Evolutionary conservation across 2,113 vertebrate genomes (phyloP), one percentile per base, ranked within the genome.

Genomic region (Taurulus bubalis): DNA sequence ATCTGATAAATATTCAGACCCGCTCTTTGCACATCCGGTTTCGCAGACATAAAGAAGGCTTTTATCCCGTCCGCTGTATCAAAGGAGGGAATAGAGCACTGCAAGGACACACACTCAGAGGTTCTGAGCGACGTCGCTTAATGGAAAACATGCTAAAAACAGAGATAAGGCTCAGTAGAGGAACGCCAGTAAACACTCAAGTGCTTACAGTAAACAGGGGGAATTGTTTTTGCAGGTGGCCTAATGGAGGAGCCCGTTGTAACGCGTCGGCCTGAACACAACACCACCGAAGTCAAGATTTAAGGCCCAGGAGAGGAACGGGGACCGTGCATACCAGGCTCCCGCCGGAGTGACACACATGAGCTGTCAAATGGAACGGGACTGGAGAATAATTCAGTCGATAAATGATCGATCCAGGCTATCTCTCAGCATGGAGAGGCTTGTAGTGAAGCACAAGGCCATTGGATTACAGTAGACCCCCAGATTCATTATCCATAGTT

Each of bases 1-100:
- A 71, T 90, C 92, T 91, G 87, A 94, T 94, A 91, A 92, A 92
- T 94, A 94, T 94, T 91, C 94, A 90, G 86, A 91, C 90, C 84
- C 82, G 87, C 85, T 91, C 92, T 89, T n/a, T 79, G 79, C 89
- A 93, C 92, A 94, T 94, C 94, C 93, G 89, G 92, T 93, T 88
- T 91, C 86, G 80, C 85, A 87, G 86, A 91, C 86, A 94, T 93
- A 95, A 94, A 94, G 92, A 87, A 80, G 85, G 88, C 91, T 92
- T 94, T 94, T 93, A 93, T 94, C 77, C 88, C 85, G 55, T 74
- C 71, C 22, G 78, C 84, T 80, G 85, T 82, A 84, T 90, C 90
- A 89, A 91, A 88, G 86, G 89, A 90, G 77, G 87, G 82, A 87
- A 91, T 72, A 86, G 87, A 90, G 81, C 68, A 88, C 85, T 79